Evolutionary conservation across 2,113 vertebrate genomes (phyloP).

Genomic region (Axis porcinus): DNA sequence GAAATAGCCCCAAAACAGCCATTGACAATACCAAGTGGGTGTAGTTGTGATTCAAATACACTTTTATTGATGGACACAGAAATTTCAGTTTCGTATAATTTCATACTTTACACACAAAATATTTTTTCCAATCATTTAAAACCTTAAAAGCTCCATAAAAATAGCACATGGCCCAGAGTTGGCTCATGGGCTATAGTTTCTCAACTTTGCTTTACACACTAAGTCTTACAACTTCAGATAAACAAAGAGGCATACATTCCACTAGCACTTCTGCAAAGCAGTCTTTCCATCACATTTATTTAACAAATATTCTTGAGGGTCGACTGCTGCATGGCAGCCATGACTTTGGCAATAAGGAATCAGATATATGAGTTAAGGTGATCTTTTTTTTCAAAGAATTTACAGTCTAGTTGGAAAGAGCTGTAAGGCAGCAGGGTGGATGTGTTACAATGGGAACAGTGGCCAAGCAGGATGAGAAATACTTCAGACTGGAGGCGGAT

Average conservation of each 20-base stretch:
- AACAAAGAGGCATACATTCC: not conserved
- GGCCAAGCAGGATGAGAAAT: not conserved
- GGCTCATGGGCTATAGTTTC: not conserved
- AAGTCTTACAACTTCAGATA: not conserved
- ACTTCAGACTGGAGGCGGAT: not conserved
- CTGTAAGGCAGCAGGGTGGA: not conserved
- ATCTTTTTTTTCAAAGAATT: not conserved
- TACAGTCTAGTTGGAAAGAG: not conserved
- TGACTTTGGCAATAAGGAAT: not conserved
- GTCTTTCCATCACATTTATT: not conserved
- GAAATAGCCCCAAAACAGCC: not conserved
- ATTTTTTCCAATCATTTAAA: not conserved
- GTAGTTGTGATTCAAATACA: not conserved
- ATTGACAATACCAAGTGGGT: not conserved
- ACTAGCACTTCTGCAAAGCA: not conserved
- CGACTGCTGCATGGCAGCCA: fast-evolving
- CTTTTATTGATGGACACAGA: not conserved
- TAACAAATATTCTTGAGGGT: not conserved
- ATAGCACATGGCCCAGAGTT: not conserved
- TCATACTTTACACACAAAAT: not conserved
- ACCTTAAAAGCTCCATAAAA: not conserved
- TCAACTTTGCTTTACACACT: not conserved
- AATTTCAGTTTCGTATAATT: not conserved
- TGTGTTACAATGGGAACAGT: not conserved
- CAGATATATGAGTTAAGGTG: not conserved